Evolutionary conservation across 2,113 vertebrate species (phyloP), one percentile per base, ranked within the genome.

Genomic region (Rhinichthys klamathensis): DNA sequence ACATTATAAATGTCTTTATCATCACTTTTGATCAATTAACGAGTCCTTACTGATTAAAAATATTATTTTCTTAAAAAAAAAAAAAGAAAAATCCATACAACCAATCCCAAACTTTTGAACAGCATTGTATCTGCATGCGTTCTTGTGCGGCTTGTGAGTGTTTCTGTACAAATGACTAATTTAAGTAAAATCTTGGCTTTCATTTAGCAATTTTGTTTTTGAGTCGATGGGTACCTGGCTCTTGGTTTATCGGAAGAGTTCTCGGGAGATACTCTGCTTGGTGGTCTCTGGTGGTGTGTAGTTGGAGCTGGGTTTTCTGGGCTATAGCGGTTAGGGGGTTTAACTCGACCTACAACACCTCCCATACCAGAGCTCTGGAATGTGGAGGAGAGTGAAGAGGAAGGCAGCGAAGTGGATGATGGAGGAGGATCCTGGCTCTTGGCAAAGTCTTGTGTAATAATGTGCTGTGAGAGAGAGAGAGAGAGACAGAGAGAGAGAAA

Each of bases 401-500:
- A 94, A 8, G 96, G 93, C 86, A 96, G 93, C 80, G 95, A 94
- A 60, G 35, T 84, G 58, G 89, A 87, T 12, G 77, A 65, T 88
- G 96, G 93, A 77, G 94, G 83, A 58, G 92, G 87, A 54, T 97
- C 96, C 91, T 99, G 98, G 92, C 96, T 99, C 91, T 97, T 95
- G 91, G 97, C 98, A 90, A 99, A 99, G 93, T 99, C 97, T 92
- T 99, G 98, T 78, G 98, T 99, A 91, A 99, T 99, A 90, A 99
- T 99, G 93, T 99, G 97, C 98, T 99, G 93, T 78, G 54, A 25
- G 41, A 83, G 6, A 85, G 5, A 82, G 32, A 44, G 3, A 72
- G 18, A 38, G 44, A 46, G 44, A 46, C 8, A 44, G 54, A 25
- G 41, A 82, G 6, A 85, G 5, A 82, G 30, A 44, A 2, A 72